A percentile compares a stretch with the other conserved stretches of the same genome.
Evolutionary conservation across 1,140 invertebrate species (phyloP).

Genomic region (Drosophila ficusphila): DNA sequence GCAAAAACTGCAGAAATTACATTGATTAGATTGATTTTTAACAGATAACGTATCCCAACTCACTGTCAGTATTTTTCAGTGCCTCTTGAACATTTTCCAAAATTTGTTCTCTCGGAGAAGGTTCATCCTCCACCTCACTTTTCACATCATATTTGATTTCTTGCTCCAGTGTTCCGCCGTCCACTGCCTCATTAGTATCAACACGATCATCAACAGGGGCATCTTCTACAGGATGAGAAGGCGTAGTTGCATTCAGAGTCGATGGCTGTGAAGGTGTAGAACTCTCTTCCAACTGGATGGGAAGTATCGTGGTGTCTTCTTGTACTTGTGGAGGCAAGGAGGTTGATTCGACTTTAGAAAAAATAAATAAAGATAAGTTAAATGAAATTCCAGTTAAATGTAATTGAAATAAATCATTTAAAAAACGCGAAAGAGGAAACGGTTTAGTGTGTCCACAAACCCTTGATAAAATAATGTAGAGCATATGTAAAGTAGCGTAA

Average conservation of each 20-base stretch:
- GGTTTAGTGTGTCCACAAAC: too few relatives aligned
- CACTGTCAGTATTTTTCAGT: conserved; percentile 4
- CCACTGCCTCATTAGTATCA: conserved; percentile 30
- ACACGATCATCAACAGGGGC: background rate
- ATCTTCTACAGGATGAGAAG: background rate
- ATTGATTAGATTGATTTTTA: background rate
- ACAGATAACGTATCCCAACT: background rate
- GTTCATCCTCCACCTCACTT: conserved; percentile 60
- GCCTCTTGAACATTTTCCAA: conserved; percentile 11
- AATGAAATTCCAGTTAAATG: background rate
- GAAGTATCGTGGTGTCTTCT: conserved; percentile 32
- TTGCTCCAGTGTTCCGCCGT: conserved; percentile 54
- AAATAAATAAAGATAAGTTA: background rate
- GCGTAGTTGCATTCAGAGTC: conserved; percentile 10
- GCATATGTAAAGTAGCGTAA: background rate
- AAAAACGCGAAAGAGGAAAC: too few relatives aligned
- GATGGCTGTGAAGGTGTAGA: background rate
- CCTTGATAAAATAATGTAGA: background rate
- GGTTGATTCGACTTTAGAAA: conserved; percentile 55
- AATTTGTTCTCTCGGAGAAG: conserved; percentile 10
- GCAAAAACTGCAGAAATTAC: conserved; percentile 3
- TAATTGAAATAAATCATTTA: background rate
- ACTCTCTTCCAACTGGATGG: conserved; percentile 20
- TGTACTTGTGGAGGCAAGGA: conserved; percentile 23
- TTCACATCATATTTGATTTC: conserved; percentile 69